Base-by-base conservation (phyloP, 2,888 invertebrate species). In the Drosophila anceps region DNA sequence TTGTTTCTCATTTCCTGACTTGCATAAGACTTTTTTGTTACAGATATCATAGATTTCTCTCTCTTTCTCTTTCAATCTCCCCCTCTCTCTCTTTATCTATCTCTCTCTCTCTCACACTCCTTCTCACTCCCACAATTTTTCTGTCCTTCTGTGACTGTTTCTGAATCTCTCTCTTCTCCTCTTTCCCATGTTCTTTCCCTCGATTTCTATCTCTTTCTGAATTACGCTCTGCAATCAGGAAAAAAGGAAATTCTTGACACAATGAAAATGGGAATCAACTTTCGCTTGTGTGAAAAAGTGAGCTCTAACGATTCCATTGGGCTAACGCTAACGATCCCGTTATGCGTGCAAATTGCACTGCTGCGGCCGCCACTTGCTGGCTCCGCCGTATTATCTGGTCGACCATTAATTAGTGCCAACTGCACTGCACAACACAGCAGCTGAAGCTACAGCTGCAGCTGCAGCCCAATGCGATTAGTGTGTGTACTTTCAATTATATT, bases 401-500 rank as follows among this genome's bases (percentile, higher is more conserved):
- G 24, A 35, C 41, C 55, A 60, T 57, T 51, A 75, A 75, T 70
- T 75, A 70, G 60, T 33, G 70, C 46, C 29, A 27, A 37, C 59
- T 58, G 27, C 35, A 46, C 24, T 5, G 33, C 27, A 18, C 29
- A 37, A 31, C 13, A 31, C 20, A 35, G 24, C 20, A 37, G 20
- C 24, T 18, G 12, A 8, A 63, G 20, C 18, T 12, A 15, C 12
- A 7, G 4, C 0, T 31, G 57, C 2, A 63, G 20, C 18, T 12
- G 15, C 12, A 7, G 4, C 0, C 20, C 43, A 4, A 31, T 12
- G 10, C n/a, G 33, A 35, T 8, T 24, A 29, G 71, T 59, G 71
- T 59, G 37, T 72, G 54, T 48, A 35, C 43, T 62, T 54, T 46
- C 69, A 74, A 73, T 73, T 73, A 37, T 73, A 59, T 44, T 59